Percentiles rank a stretch among this genome's conserved stretches.
Evolutionary conservation across 2,797 vertebrate genomes (phyloP).

Genomic region (Lepus townsendii): DNA sequence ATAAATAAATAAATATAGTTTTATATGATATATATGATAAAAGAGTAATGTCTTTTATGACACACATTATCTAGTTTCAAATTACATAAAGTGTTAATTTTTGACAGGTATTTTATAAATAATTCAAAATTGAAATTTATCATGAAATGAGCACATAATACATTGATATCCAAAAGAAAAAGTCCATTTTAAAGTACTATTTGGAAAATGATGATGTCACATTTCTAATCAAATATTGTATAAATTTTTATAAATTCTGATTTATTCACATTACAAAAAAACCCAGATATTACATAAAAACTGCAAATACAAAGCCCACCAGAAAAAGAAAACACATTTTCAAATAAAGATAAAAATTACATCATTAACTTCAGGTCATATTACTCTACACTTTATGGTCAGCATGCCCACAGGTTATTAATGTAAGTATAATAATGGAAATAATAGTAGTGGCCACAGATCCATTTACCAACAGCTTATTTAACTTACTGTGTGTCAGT

Average conservation of each 20-base stretch:
- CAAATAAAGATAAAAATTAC: slow-evolving; percentile 18
- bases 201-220: neutral
- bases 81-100: neutral
- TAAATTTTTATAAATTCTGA: slow-evolving; percentile 43
- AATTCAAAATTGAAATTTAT: slow-evolving; percentile 60
- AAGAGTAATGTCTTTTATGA: neutral
- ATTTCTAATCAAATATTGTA: slow-evolving; percentile 36
- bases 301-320: neutral
- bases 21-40: neutral
- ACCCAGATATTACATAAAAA: neutral
- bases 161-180: slow-evolving; percentile 1
- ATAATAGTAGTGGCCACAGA: neutral
- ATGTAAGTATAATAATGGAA: neutral
- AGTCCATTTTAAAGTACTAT: neutral
- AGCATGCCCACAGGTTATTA: neutral
- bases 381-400: neutral
- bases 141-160: slow-evolving; percentile 12
- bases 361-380: neutral
- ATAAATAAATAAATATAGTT: too few relatives aligned
- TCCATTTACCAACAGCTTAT: neutral
- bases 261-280: slow-evolving; percentile 25
- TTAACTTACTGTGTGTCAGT: neutral
- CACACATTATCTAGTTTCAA: slow-evolving; percentile 14
- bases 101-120: slow-evolving; percentile 8
- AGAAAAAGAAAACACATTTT: slow-evolving; percentile 22